phyloP scores from a whole-genome alignment of 2,888 invertebrate genomes.

The Caenorhabditis virilis region DNA sequence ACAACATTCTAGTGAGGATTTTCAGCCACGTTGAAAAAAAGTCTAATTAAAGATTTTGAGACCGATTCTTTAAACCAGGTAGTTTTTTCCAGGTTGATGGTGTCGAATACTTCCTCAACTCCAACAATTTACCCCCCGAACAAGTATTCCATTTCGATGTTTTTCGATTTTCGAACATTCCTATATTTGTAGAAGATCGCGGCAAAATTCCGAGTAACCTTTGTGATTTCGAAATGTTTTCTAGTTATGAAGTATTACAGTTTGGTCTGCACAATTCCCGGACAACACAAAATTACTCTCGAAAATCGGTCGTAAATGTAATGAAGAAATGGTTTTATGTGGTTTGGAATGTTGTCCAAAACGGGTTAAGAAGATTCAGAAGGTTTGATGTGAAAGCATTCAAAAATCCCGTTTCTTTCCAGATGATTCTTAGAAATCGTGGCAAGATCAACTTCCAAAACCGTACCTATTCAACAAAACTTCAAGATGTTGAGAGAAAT shows the following conservation, averaged over 20 bases:
- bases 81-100: background rate
- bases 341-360: constrained; percentile 6
- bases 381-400: too few relatives aligned
- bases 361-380: background rate
- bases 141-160: background rate
- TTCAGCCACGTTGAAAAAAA: background rate
- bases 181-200: background rate
- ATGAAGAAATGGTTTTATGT: background rate
- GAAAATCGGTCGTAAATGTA: constrained; percentile 4
- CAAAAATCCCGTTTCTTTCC: too few relatives aligned
- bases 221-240: too few relatives aligned
- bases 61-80: background rate
- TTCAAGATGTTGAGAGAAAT: too few relatives aligned
- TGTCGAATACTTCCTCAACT: background rate
- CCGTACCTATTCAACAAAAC: too few relatives aligned
- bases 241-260: too few relatives aligned
- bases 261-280: background rate
- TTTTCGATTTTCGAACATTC: background rate
- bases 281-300: background rate
- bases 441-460: too few relatives aligned
- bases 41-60: background rate
- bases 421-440: too few relatives aligned
- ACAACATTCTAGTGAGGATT: background rate
- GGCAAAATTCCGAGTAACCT: background rate
- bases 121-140: background rate